Base-by-base conservation (phyloP, 2,113 vertebrate species). In the Gorsachius goisagi region DNA sequence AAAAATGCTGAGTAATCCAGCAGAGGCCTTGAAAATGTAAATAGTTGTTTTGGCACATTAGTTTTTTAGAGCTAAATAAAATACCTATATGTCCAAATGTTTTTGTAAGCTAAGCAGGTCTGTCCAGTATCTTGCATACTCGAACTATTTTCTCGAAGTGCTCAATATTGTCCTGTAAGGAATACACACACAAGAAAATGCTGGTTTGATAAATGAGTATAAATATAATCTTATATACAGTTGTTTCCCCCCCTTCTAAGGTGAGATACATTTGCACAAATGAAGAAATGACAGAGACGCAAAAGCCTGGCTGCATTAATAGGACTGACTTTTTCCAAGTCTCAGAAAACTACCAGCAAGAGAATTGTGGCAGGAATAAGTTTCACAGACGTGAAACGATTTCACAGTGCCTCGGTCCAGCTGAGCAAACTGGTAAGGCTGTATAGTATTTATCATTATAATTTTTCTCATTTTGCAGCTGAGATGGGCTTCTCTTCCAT, bases 281-380 rank as follows among this genome's bases (percentile, higher is more conserved):
- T 22, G 91, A 64, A 68, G 81, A 78, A 28, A 52, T 41, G 59
- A 85, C 93, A 44, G 89, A 97, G 53, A 58, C 52, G 44, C 72
- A 94, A 45, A 79, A 78, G 30, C 84, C 93, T 37, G 88, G 91
- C 23, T 97, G 97, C 23, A 81, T 96, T 35, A 64, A 50, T 64
- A 97, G 98, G 41, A 96, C 96, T 18, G 93, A 97, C 17, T 88
- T 98, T 66, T 86, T 98, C 37, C 97, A 91, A 92, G 97, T 91
- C 15, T 93, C 97, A 16, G 96, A 96, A 91, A 94, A 96, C 45
- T 35, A n/a, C 15, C 78, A 73, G 53, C 71, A 92, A 53, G 90
- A 93, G 12, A 66, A 55, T 18, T 47, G 35, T 69, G 56, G 23
- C 84, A 66, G n/a, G 75, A 96, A 41, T 86, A 74, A 45, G 71